phyloP scores from a whole-genome alignment of 2,797 vertebrate genomes.

The Peromyscus melanophrys region DNA sequence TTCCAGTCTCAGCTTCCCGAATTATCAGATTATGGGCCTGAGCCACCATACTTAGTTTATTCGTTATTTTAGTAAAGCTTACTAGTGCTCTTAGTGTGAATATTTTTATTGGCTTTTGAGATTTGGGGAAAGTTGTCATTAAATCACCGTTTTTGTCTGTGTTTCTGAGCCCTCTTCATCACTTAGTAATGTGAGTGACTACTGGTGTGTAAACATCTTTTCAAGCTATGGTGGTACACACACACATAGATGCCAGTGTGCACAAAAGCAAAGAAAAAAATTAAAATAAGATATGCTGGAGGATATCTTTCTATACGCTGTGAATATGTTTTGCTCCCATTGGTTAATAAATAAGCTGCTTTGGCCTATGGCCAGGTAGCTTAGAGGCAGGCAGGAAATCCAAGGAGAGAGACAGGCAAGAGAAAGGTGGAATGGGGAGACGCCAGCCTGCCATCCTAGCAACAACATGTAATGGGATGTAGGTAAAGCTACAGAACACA shows the following conservation, averaged over 20 bases:
- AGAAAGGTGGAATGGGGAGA: no score
- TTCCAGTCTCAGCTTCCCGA: not conserved
- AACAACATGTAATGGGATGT: no score
- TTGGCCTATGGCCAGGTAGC: no score
- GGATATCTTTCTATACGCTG: no score
- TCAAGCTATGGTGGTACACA: not conserved
- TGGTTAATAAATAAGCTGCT: no score
- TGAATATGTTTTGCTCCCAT: no score
- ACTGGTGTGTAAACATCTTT: no score
- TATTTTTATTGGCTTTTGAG: conserved; percentile 12
- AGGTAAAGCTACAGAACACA: no score
- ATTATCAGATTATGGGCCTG: not conserved
- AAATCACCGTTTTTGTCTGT: not conserved
- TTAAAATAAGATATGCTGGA: no score
- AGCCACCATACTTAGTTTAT: not conserved
- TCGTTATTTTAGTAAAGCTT: not conserved
- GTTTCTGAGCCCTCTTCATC: not conserved
- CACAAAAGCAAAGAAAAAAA: not conserved
- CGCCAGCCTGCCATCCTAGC: no score
- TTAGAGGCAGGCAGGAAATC: no score
- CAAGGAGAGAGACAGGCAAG: no score
- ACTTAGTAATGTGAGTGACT: not conserved
- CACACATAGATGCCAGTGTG: not conserved
- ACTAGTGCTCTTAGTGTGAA: not conserved
- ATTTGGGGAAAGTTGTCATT: not conserved